A percentile compares a stretch with the other conserved stretches of the same genome.
phyloP scores from a whole-genome alignment of 2,797 vertebrate species.

The Aplochiton taeniatus region DNA sequence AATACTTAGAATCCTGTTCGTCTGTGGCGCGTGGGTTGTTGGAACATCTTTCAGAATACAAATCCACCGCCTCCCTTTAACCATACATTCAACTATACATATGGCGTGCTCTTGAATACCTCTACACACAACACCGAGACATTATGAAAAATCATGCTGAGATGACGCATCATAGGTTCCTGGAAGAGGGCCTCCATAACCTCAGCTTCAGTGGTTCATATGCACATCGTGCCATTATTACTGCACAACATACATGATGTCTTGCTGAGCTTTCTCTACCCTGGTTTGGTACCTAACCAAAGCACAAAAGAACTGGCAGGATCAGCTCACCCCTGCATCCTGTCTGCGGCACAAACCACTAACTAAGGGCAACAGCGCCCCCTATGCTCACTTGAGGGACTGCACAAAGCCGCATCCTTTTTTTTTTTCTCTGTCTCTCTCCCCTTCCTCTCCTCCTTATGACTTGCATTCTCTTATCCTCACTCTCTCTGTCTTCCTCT shows the following conservation, averaged over 20 bases:
- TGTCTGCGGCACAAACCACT: slow-evolving; percentile 20
- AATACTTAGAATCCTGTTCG: no score
- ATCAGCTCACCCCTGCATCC: slow-evolving; percentile 5
- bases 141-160: no score
- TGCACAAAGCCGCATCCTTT: slow-evolving; percentile 23
- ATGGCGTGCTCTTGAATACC: no score
- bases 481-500: neutral
- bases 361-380: slow-evolving; percentile 65
- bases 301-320: slow-evolving; percentile 20
- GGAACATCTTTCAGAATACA: no score
- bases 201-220: no score
- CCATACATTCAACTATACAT: no score
- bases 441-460: slow-evolving; percentile 10
- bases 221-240: no score
- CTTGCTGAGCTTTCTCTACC: slow-evolving; percentile 17
- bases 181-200: no score
- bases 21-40: no score
- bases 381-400: slow-evolving; percentile 49
- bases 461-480: slow-evolving; percentile 1
- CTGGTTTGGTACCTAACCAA: slow-evolving; percentile 14
- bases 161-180: no score
- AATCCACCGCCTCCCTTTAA: no score
- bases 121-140: no score
- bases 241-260: slow-evolving; percentile 1
- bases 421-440: neutral